Conservation (phyloP, 1,140 invertebrate genomes). For the Aricia agestis region DNA sequence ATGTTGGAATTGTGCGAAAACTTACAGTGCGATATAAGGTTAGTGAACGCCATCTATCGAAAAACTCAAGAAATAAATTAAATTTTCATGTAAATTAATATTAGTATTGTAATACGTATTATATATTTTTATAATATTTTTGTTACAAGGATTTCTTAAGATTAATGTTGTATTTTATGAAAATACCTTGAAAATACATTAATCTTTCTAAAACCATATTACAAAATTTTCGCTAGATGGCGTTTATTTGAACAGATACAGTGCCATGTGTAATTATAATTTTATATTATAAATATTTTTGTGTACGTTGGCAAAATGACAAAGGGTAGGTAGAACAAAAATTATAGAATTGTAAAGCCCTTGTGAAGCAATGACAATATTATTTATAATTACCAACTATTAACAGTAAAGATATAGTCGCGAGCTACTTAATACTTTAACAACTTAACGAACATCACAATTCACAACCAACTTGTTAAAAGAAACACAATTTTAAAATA, state of each 20-base stretch:
- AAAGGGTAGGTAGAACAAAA: background rate
- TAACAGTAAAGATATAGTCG: slow-evolving; percentile 6
- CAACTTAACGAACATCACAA: slow-evolving; percentile 21
- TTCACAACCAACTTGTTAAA: slow-evolving; percentile 18
- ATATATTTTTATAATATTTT: too few relatives aligned
- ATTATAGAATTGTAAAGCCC: background rate
- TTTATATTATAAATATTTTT: slow-evolving; percentile 5
- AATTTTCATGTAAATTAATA: too few relatives aligned
- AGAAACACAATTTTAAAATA: slow-evolving; percentile 33
- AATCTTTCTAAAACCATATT: too few relatives aligned
- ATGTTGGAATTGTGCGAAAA: slow-evolving; percentile 37
- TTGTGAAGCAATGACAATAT: background rate
- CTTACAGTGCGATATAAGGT: slow-evolving; percentile 14
- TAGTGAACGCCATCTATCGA: slow-evolving; percentile 44
- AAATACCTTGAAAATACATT: too few relatives aligned
- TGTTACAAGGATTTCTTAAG: too few relatives aligned
- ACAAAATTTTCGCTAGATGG: slow-evolving; percentile 30
- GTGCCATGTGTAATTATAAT: slow-evolving; percentile 49
- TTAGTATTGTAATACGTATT: too few relatives aligned
- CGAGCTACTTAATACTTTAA: slow-evolving; percentile 12
- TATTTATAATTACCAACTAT: background rate
- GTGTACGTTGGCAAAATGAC: background rate
- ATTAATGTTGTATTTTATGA: too few relatives aligned
- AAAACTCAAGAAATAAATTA: background rate
- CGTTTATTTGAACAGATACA: slow-evolving; percentile 33